Evolutionary conservation across 2,113 vertebrate species (phyloP), one percentile per base, ranked within the genome.

Genomic region (Glaucidium brasilianum): DNA sequence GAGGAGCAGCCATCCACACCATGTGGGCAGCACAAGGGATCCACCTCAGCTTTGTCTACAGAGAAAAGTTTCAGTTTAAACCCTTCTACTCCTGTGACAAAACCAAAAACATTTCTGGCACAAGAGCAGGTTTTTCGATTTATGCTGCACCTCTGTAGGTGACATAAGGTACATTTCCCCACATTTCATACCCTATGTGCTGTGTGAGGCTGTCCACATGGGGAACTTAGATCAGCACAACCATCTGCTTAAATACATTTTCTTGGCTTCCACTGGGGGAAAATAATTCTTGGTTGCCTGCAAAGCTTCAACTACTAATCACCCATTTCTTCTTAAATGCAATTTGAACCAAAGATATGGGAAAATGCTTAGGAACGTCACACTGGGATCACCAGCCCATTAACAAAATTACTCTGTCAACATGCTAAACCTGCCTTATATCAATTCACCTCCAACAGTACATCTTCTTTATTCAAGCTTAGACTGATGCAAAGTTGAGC

Each of bases 341-440:
- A 82, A 12, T 62, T 64, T 56, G 73, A 95, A 75, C 30, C 60
- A 72, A 84, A 87, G 49, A 82, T 12, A 82, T 1, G 43, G 41
- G 43, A 53, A 96, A 82, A 92, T 7, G 23, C 37, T 73, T 69
- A 55, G 77, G 49, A 91, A 87, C 8, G 6, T 91, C 91, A 91
- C 62, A 41, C 41, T 52, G 80, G 88, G 50, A 91, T 85, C 91
- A 86, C 43, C 1, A 9, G 53, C 20, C 91, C 47, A 15, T 89
- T 85, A 89, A 64, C 72, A 91, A 86, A 89, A 81, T 16, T 66
- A 75, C 32, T 60, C 59, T 86, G 56, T 55, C 84, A 87, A 59
- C 80, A 47, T 7, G 27, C 62, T 87, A 76, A 84, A 66, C 59
- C 74, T 56, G 35, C 69, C 79, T 87, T 68, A 16, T 10, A 73